Conservation (phyloP, 2,113 vertebrate genomes). For the Papio anubis region DNA sequence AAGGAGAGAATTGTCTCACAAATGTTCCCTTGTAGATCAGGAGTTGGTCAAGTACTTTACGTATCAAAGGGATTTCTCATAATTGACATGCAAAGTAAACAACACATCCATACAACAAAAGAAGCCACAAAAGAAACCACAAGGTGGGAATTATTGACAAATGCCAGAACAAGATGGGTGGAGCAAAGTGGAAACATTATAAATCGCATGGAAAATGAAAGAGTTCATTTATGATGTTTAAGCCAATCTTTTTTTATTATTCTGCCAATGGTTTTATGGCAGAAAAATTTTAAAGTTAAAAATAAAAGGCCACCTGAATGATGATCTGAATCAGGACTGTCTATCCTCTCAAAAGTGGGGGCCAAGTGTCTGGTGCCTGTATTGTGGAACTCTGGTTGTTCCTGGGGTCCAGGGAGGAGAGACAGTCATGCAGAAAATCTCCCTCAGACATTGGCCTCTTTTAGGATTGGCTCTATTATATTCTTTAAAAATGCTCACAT, state of each 20-base stretch:
- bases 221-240: not conserved
- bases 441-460: not conserved
- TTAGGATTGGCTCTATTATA: not conserved
- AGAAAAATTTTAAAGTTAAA: conserved; percentile 41
- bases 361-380: not conserved
- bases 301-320: not conserved
- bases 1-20: not conserved
- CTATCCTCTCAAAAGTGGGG: conserved; percentile 1
- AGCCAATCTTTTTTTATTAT: not conserved
- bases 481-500: not conserved
- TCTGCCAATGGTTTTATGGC: conserved; percentile 19
- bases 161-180: not conserved
- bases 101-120: not conserved
- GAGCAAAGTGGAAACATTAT: not conserved
- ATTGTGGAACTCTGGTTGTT: not conserved
- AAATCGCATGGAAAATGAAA: not conserved
- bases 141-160: not conserved
- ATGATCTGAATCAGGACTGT: not conserved
- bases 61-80: not conserved
- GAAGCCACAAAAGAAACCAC: not conserved
- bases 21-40: not conserved
- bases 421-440: not conserved
- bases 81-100: not conserved
- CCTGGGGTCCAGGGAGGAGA: not conserved
- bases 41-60: not conserved